Evolutionary conservation across 1,140 invertebrate species (phyloP), one percentile per base, ranked within the genome.

Genomic region (Kradibia gibbosae): DNA sequence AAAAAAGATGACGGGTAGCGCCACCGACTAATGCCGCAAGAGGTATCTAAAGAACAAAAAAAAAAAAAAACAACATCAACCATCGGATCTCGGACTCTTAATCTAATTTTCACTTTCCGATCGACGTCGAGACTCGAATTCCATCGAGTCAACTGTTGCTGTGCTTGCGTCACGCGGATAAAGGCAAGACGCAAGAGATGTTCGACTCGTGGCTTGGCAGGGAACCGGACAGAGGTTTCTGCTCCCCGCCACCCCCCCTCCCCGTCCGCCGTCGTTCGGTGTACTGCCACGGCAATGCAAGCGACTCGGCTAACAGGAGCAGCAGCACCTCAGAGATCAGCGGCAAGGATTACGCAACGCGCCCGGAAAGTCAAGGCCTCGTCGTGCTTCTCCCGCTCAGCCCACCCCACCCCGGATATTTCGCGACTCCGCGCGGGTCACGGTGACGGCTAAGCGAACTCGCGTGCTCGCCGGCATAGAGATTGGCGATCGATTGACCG

Each of bases 341-440:
- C 57, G 22, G 28, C 10, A 3, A 0, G 25, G 84, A 79, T 85
- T 87, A 82, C 84, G 84, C 84, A 86, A 88, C 39, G 74, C 55
- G 84, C 84, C n/a, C n/a, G n/a, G 85, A 86, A 87, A 86, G 83
- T 85, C 85, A 86, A 87, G 83, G 84, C 82, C 82, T 74, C 42
- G 34, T 42, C 22, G 3, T 53, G 11, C 20, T 53, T 20, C 15
- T 20, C 20, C 11, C 20, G 11, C 10, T 20, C 20, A 53, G 11
- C 7, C 15, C 15, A n/a, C 73, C 48, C 45, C 13, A 5, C 10
- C 70, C 48, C 25, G 34, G 36, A 60, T 53, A n/a, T 84, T 80
- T 42, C 78, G 85, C 55, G 55, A 57, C n/a, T 28, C n/a, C 55
- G 55, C 55, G 13, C 13, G 25, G n/a, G 25, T 11, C 10, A 22